Conservation (phyloP, 2,113 vertebrate species). For the Formicarius rufipectus region DNA sequence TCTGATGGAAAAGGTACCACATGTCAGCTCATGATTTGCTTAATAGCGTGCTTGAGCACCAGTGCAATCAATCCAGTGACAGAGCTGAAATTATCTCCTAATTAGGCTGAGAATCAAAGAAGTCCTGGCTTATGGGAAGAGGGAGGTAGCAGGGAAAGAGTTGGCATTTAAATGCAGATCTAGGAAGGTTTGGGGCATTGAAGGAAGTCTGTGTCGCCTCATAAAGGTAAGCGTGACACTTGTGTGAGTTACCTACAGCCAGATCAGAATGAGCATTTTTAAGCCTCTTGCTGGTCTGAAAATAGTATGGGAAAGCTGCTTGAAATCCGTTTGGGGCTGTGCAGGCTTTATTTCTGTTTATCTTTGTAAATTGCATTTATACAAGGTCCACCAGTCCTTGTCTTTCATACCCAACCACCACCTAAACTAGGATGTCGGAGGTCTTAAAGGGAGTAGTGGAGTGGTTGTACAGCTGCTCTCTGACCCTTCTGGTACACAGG, state of each 20-base stretch:
- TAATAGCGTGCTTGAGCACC: neutral
- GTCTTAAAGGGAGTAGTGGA: neutral
- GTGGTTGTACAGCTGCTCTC: neutral
- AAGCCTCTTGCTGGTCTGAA: constrained; percentile 4
- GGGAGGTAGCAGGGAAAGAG: neutral
- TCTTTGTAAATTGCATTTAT: neutral
- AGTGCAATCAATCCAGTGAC: constrained; percentile 9
- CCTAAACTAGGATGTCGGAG: neutral
- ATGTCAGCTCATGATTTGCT: neutral
- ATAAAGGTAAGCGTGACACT: neutral
- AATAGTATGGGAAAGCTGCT: neutral
- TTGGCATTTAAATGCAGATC: neutral
- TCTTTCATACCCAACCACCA: neutral
- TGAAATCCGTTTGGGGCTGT: neutral
- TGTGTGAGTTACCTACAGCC: neutral
- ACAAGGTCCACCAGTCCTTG: neutral
- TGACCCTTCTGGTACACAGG: neutral
- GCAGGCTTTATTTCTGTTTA: neutral
- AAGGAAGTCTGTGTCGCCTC: accelerated
- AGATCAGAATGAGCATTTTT: neutral
- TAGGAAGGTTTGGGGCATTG: neutral
- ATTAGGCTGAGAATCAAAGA: constrained; percentile 12
- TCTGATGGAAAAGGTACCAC: neutral
- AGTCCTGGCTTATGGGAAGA: neutral
- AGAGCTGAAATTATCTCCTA: constrained; percentile 47